phyloP scores from a whole-genome alignment of 2,113 vertebrate genomes.

The Mirza zaza region DNA sequence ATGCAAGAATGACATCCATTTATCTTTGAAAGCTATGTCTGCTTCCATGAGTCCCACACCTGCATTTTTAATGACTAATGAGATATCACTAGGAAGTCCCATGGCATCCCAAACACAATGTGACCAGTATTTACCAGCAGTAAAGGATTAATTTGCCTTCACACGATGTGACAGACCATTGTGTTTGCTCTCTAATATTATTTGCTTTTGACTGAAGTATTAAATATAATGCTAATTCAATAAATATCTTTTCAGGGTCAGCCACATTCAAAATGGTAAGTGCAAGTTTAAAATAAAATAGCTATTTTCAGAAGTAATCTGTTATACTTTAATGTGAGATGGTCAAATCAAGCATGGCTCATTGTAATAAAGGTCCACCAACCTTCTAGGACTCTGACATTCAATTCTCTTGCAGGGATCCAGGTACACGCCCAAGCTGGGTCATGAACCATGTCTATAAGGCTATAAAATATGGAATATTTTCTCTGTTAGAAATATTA shows the following conservation, averaged over 20 bases:
- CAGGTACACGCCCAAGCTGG: neutral
- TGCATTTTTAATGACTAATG: neutral
- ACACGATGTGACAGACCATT: neutral
- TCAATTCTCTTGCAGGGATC: neutral
- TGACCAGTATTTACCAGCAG: neutral
- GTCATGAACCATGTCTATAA: slow-evolving; percentile 8
- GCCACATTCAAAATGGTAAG: slow-evolving; percentile 18
- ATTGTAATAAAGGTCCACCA: neutral
- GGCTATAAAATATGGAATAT: neutral
- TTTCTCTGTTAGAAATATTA: neutral
- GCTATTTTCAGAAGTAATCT: slow-evolving; percentile 25
- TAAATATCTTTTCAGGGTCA: neutral
- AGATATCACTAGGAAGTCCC: neutral
- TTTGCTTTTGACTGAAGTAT: slow-evolving; percentile 20
- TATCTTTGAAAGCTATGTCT: neutral
- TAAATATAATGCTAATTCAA: neutral
- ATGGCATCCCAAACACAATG: neutral
- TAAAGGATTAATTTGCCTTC: neutral
- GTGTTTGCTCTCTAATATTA: neutral
- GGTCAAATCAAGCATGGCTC: neutral
- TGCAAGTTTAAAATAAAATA: slow-evolving; percentile 40
- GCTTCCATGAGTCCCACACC: neutral
- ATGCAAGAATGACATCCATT: neutral
- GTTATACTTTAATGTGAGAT: neutral
- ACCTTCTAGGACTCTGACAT: neutral